A percentile compares a stretch with the other conserved stretches of the same genome.
Evolutionary conservation across 2,797 vertebrate genomes (phyloP).

Genomic region (Lemur catta): DNA sequence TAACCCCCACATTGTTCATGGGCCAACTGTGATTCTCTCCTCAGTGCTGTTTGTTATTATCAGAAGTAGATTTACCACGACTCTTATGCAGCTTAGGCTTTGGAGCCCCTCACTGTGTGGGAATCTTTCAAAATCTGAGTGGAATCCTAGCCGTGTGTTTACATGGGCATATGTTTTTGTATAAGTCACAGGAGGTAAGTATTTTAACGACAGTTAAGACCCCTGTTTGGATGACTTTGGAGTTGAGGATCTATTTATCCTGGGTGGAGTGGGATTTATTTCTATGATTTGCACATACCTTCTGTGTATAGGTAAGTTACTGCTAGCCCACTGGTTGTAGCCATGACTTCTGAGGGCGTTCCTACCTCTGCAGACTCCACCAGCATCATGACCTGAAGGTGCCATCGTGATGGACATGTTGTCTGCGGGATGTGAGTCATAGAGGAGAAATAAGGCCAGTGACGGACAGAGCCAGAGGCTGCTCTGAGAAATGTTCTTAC

Average conservation of each 20-base stretch:
- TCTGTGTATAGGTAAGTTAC: neutral
- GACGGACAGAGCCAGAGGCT: neutral
- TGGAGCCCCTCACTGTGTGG: neutral
- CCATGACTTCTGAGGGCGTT: neutral
- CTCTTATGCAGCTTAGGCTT: neutral
- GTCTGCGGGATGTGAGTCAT: neutral
- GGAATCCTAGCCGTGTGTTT: neutral
- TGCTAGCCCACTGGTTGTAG: neutral
- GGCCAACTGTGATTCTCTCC: neutral
- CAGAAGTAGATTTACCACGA: neutral
- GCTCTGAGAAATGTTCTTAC: neutral
- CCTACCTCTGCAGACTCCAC: neutral
- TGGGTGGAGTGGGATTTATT: neutral
- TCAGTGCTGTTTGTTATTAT: neutral
- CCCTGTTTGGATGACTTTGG: neutral
- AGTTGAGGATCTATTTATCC: neutral
- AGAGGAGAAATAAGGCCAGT: neutral
- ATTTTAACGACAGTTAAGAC: neutral
- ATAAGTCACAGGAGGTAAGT: neutral
- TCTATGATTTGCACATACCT: neutral
- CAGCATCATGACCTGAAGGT: neutral
- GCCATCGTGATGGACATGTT: neutral
- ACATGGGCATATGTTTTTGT: neutral
- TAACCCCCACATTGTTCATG: neutral
- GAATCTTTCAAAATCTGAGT: neutral